Evolutionary conservation across 2,888 invertebrate genomes (phyloP).

Genomic region (Acrobasis consociella): DNA sequence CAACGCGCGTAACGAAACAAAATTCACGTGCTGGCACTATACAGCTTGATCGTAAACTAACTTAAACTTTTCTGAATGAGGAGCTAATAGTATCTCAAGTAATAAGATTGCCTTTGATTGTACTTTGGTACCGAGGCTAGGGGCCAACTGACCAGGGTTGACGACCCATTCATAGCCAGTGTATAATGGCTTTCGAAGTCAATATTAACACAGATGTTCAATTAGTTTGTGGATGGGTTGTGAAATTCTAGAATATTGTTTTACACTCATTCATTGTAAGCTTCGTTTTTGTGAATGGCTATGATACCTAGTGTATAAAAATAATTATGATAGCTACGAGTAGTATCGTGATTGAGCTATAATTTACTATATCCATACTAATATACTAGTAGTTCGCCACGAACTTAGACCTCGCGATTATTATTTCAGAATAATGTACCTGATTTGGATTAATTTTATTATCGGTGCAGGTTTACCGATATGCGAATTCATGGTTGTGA

Average conservation of each 20-base stretch:
- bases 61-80: conserved; percentile 51
- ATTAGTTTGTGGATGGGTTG: conserved; percentile 24
- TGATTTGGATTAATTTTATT: no score
- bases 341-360: neutral
- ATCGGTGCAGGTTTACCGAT: no score
- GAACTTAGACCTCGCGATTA: no score
- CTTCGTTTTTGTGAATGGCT: neutral
- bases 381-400: no score
- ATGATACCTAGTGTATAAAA: neutral
- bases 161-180: conserved; percentile 36
- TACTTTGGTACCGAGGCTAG: conserved; percentile 38
- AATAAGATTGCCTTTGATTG: conserved; percentile 46
- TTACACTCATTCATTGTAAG: conserved; percentile 10
- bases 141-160: conserved; percentile 49
- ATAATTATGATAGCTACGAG: neutral
- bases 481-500: no score
- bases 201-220: conserved; percentile 41
- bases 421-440: no score
- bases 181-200: conserved; percentile 26
- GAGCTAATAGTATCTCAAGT: conserved; percentile 51
- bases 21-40: conserved; percentile 60
- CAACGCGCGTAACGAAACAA: conserved; percentile 40
- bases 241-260: conserved; percentile 9
- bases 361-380: neutral
- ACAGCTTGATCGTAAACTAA: conserved; percentile 64